phyloP scores from a whole-genome alignment of 2,888 invertebrate genomes.

The Drosophila borealis region DNA sequence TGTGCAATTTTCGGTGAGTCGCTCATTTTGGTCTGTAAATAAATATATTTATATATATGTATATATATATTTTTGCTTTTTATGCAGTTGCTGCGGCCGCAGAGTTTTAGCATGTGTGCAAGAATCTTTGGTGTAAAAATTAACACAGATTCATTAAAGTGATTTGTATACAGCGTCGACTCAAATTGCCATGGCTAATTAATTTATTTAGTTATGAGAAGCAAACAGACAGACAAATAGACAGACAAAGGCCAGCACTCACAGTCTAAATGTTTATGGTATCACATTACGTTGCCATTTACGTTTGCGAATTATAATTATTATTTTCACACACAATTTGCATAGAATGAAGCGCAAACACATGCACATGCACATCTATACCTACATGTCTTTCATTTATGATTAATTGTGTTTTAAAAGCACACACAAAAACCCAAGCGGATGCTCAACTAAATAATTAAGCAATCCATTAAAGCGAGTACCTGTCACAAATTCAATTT shows the following conservation, averaged over 20 bases:
- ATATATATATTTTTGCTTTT: not conserved
- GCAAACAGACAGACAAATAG: constrained; percentile 35
- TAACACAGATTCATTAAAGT: constrained; percentile 65
- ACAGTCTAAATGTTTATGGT: constrained; percentile 72
- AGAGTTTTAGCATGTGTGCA: constrained; percentile 45
- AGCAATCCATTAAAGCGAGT: constrained; percentile 35
- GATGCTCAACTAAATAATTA: constrained; percentile 51
- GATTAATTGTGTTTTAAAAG: constrained; percentile 65
- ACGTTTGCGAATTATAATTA: constrained; percentile 28
- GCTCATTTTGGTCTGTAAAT: constrained; percentile 45
- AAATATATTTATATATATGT: too few species aligned
- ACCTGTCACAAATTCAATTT: constrained; percentile 15
- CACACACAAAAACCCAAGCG: constrained; percentile 30
- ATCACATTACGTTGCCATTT: constrained; percentile 63
- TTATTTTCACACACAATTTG: constrained; percentile 59
- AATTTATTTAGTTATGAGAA: constrained; percentile 70
- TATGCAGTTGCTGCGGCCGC: constrained; percentile 24
- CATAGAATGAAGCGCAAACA: constrained; percentile 60
- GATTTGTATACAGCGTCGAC: constrained; percentile 39
- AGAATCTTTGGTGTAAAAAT: constrained; percentile 75
- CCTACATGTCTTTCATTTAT: constrained; percentile 37
- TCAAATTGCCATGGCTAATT: constrained; percentile 67
- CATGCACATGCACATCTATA: constrained; percentile 6
- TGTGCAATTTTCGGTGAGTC: constrained; percentile 74
- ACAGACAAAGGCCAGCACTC: constrained; percentile 24